These are phyloP conservation scores for Himantopus leucocephalus DNA, from an alignment of 2,113 vertebrate genomes.

Conservation along the genomic window DNA sequence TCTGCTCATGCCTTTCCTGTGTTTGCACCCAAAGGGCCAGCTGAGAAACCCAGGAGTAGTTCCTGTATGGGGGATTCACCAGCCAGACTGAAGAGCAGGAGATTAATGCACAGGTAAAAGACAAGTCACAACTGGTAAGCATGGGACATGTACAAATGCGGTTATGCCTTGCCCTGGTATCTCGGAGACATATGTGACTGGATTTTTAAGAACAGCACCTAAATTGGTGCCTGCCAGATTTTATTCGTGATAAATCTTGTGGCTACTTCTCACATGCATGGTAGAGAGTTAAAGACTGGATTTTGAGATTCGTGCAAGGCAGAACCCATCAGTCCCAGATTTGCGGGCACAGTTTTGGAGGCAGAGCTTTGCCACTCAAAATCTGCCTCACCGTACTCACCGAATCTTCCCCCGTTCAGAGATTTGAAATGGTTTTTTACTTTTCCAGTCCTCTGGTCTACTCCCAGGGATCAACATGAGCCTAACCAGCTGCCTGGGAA, in stretches of 20 bases:
- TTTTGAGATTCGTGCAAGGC: neutral
- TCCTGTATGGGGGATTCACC: neutral
- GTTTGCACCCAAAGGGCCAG: neutral
- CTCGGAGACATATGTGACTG: rapidly evolving
- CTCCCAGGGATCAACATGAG: neutral
- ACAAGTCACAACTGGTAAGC: constrained; percentile 41
- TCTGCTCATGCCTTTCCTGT: neutral
- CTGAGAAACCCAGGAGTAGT: neutral
- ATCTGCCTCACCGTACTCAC: neutral
- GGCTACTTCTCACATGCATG: rapidly evolving
- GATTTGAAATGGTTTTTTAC: neutral
- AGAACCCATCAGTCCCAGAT: neutral
- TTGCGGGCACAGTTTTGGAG: neutral
- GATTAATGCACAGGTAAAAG: neutral
- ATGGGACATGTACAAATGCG: rapidly evolving
- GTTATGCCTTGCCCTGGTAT: neutral
- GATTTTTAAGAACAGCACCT: neutral
- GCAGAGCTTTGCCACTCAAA: constrained; percentile 26
- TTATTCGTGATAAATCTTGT: neutral
- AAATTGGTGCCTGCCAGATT: neutral
- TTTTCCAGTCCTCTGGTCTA: neutral
- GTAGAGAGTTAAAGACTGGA: neutral
- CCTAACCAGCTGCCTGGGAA: neutral
- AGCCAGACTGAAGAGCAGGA: constrained; percentile 5
- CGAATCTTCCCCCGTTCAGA: neutral